Conservation (phyloP, 2,797 vertebrate genomes). For the Malurus leucopterus region DNA sequence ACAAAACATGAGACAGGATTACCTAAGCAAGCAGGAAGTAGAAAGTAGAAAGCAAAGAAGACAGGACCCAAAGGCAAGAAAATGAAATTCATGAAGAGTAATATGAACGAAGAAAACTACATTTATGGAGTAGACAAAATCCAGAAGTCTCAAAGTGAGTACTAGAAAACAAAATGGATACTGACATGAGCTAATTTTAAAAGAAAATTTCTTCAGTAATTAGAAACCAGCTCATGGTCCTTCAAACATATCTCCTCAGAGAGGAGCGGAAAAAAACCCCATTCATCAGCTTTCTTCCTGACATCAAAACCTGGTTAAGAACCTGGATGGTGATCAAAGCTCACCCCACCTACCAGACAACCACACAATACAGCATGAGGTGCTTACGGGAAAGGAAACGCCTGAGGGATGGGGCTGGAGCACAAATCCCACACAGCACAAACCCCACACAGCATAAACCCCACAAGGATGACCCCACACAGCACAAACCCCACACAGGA, state of each 20-base stretch:
- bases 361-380: background rate
- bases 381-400: accelerated
- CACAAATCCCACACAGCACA: background rate
- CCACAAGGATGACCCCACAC: background rate
- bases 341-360: background rate
- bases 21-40: background rate
- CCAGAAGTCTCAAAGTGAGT: background rate
- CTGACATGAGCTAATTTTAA: background rate
- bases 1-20: background rate
- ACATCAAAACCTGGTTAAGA: background rate
- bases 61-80: background rate
- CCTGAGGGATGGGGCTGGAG: background rate
- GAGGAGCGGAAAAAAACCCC: background rate
- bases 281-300: background rate
- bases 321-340: background rate
- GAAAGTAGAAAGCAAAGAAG: background rate
- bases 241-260: background rate
- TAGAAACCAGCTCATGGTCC: background rate
- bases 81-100: background rate
- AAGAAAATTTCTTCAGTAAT: background rate
- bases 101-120: background rate
- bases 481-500: background rate
- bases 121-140: background rate
- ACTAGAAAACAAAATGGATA: background rate
- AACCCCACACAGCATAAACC: background rate